phyloP scores from a whole-genome alignment of 30 jellyfish, hydroid and myxozoan genomes.

The Hydra vulgaris region DNA sequence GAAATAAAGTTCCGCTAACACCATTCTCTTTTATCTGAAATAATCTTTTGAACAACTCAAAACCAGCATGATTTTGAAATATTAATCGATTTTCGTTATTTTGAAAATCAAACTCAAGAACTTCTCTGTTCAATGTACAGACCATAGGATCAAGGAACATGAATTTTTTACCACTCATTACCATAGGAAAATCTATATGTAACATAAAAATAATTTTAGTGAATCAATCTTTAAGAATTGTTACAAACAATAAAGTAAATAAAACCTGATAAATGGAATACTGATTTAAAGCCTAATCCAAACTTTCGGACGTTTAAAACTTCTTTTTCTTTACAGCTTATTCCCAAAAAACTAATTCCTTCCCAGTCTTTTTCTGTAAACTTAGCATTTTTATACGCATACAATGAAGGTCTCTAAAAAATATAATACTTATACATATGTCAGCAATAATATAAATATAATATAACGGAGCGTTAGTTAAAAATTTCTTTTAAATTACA shows the following conservation, averaged over 20 bases:
- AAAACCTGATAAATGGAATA: slow-evolving; percentile 58
- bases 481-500: too few relatives aligned
- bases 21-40: slow-evolving; percentile 9
- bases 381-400: slow-evolving; percentile 55
- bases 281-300: slow-evolving; percentile 81
- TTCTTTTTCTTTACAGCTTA: slow-evolving; percentile 42
- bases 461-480: too few relatives aligned
- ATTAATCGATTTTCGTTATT: neutral
- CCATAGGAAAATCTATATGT: slow-evolving; percentile 47
- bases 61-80: slow-evolving; percentile 5
- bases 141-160: slow-evolving; percentile 46
- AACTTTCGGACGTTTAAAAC: slow-evolving; percentile 68
- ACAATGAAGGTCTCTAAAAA: slow-evolving; percentile 67
- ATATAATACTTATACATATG: too few relatives aligned
- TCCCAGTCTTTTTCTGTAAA: slow-evolving; percentile 53
- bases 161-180: slow-evolving; percentile 29
- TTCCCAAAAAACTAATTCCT: slow-evolving; percentile 55
- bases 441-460: too few relatives aligned
- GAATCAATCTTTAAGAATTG: too few relatives aligned
- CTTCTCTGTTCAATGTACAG: slow-evolving; percentile 14
- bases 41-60: slow-evolving; percentile 4
- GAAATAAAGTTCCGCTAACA: slow-evolving; percentile 49
- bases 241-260: neutral
- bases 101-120: slow-evolving; percentile 5
- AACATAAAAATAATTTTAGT: neutral